Base-by-base conservation (phyloP, 2,113 vertebrate genomes). In the Marcusenius ussheri region DNA sequence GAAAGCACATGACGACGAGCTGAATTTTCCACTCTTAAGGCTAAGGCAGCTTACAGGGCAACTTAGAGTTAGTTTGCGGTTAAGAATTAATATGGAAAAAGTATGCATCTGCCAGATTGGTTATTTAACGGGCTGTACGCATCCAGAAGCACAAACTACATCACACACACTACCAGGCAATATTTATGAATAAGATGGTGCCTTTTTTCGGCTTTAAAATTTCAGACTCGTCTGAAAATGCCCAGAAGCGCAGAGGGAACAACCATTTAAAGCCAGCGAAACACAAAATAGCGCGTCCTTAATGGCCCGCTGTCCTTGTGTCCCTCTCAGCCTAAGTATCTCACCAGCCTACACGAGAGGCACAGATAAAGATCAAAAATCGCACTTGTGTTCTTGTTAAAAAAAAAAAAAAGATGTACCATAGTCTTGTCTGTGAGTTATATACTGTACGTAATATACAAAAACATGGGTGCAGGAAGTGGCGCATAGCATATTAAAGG, bases 41-140 rank as follows among this genome's bases (percentile, higher is more conserved):
- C 83, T 47, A n/a, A 11, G 83, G 19, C 45, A 47, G 83, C 46
- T 46, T 17, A 84, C 19, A 3, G 46, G 39, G 83, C 35, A 45
- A n/a, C 45, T 84, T 47, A 49, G 47, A 21, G 45, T 46, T 85
- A 87, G 10, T 87, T 46, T 87, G 46, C 15, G 4, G 47, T 87
- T 53, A 24, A 87, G 85, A 87, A 87, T 51, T 87, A 53, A 87
- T 50, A 53, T 87, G 85, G 49, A 87, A 50, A 51, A 31, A n/a
- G 49, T 27, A 24, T 53, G 83, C 21, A 3, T 11, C 45, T 84
- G 83, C 45, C 83, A 46, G 83, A 47, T n/a, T 47, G 83, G 39
- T 84, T 84, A 46, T 84, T 84, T 84, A 84, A 84, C 24, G 17
- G 42, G 17, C 83, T 84, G 39, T 1, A 84, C 45, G 13, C 42